phyloP scores from a whole-genome alignment of 2,888 invertebrate genomes.

The Lottia scabra region DNA sequence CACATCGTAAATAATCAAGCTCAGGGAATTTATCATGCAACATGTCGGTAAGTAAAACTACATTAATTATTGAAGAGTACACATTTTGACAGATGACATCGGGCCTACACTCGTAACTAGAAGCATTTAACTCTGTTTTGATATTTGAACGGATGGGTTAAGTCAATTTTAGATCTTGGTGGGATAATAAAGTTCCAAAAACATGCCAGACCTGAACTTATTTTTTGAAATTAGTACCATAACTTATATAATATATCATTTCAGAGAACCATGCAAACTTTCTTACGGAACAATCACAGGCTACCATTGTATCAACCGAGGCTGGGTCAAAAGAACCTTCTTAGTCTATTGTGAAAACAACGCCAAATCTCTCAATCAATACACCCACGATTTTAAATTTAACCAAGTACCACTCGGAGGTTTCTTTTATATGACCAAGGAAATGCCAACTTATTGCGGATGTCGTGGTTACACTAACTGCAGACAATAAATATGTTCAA shows the following conservation, averaged over 20 bases:
- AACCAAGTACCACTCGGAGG: not conserved
- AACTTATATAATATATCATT: not conserved
- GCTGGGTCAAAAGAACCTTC: not conserved
- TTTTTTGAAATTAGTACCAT: no score
- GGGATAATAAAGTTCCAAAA: no score
- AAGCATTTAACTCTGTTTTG: no score
- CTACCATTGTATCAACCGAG: not conserved
- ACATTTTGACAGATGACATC: no score
- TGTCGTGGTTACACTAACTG: constrained; percentile 16
- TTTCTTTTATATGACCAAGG: constrained; percentile 12
- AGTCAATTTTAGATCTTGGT: no score
- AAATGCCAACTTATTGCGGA: constrained; percentile 12
- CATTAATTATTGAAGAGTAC: no score
- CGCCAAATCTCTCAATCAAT: not conserved
- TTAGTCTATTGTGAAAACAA: not conserved
- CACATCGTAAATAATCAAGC: not conserved
- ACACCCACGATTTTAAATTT: not conserved
- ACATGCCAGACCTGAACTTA: no score
- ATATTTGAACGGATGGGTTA: no score
- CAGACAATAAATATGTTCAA: not conserved
- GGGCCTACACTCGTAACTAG: no score
- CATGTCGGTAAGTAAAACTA: not conserved
- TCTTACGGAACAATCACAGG: not conserved
- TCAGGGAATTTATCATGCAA: not conserved
- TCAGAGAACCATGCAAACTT: not conserved